Conservation (phyloP, 2,888 invertebrate species). For the Himalopsyche kuldschensis region DNA sequence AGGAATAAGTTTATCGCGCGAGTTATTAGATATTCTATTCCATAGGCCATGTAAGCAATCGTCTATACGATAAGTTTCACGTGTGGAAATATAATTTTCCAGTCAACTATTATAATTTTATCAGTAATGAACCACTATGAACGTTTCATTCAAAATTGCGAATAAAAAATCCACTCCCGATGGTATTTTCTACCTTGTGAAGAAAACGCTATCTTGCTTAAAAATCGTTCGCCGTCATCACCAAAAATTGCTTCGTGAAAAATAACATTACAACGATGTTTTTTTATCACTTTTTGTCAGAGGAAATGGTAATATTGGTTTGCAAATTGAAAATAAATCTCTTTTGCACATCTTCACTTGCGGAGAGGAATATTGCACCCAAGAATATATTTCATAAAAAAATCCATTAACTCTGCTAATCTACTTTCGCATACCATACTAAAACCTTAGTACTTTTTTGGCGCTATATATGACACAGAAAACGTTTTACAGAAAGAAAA, state of each 20-base stretch:
- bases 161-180: too few species aligned
- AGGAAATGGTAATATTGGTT: not conserved
- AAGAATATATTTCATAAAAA: not conserved
- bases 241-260: not conserved
- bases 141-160: too few species aligned
- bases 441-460: not conserved
- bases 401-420: not conserved
- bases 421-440: not conserved
- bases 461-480: not conserved
- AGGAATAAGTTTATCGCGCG: too few species aligned
- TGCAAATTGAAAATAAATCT: slow-evolving; percentile 1
- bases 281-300: not conserved
- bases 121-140: too few species aligned
- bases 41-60: too few species aligned
- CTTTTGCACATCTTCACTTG: not conserved
- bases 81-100: too few species aligned
- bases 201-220: not conserved
- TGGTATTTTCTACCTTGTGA: too few species aligned
- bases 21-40: too few species aligned
- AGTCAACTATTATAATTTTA: too few species aligned
- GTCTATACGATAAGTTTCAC: too few species aligned
- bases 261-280: not conserved
- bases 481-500: not conserved
- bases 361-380: not conserved
- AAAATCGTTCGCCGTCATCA: not conserved